Percentiles rank a stretch among this genome's conserved stretches.
phyloP scores from a whole-genome alignment of 1,140 invertebrate species.

The Penaeus chinensis region DNA sequence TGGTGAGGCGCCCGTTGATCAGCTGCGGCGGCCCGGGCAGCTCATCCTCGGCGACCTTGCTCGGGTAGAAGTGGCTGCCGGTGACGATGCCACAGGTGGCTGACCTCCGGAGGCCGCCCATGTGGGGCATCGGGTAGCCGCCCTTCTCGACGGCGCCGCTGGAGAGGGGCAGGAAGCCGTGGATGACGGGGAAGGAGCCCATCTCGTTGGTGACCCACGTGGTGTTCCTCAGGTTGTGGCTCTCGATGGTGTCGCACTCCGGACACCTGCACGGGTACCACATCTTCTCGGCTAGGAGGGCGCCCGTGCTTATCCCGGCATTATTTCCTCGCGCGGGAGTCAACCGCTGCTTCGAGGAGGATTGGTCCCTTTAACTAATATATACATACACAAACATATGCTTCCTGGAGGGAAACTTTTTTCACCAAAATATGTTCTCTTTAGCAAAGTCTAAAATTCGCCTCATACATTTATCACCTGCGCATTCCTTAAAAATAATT shows the following conservation, averaged over 20 bases:
- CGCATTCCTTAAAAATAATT: no score
- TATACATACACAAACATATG: background rate
- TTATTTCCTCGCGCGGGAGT: background rate
- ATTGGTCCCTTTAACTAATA: background rate
- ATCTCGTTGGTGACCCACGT: constrained; percentile 15
- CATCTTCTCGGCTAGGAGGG: constrained; percentile 26
- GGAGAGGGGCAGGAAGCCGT: constrained; percentile 21
- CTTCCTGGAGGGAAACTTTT: no score
- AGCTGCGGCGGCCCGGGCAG: constrained; percentile 46
- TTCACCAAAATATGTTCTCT: no score
- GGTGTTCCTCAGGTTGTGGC: constrained; percentile 7
- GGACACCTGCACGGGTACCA: constrained; percentile 43
- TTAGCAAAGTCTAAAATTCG: no score
- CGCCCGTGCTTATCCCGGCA: background rate
- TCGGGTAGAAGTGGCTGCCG: constrained; percentile 36
- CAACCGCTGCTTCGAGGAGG: background rate
- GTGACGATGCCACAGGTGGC: constrained; percentile 55
- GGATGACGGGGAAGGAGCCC: constrained; percentile 38
- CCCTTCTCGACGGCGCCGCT: background rate
- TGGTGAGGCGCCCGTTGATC: constrained; percentile 56
- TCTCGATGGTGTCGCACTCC: constrained; percentile 26
- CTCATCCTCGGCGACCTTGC: constrained; percentile 5
- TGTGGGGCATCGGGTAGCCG: constrained; percentile 12
- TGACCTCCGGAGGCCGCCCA: constrained; percentile 44
- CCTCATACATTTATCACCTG: no score